Percentiles rank a stretch among this genome's conserved stretches.
These are phyloP conservation scores for Drosophila insularis DNA, from an alignment of 1,140 invertebrate genomes.

Conservation along the genomic window DNA sequence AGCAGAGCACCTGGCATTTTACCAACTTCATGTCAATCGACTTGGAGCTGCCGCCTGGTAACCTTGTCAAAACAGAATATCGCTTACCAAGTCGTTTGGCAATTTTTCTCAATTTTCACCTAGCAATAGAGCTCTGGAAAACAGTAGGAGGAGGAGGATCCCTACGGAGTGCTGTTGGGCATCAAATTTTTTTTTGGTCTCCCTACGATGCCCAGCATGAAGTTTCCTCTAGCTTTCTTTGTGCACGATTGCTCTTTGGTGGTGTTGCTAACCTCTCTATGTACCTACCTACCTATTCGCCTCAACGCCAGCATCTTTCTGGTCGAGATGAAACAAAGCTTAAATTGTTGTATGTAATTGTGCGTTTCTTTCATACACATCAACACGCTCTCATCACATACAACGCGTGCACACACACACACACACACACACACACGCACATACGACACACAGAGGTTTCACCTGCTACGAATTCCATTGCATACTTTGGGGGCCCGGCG, in stretches of 20 bases:
- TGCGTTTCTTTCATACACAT: constrained; percentile 66
- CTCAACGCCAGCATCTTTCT: background rate
- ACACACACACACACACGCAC: constrained; percentile 34
- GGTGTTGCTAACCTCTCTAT: background rate
- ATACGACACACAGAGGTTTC: constrained; percentile 23
- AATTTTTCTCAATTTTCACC: constrained; percentile 79
- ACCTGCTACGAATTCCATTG: constrained; percentile 78
- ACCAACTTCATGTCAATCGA: constrained; percentile 37
- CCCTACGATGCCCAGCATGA: constrained; percentile 28
- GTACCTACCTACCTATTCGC: background rate
- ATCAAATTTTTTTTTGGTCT: constrained; percentile 59
- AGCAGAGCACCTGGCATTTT: constrained; percentile 52
- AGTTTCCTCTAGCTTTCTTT: constrained; percentile 18
- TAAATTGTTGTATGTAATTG: constrained; percentile 81
- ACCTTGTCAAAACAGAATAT: constrained; percentile 69
- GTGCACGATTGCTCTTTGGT: constrained; percentile 76
- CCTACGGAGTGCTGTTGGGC: constrained; percentile 31
- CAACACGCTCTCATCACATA: constrained; percentile 36
- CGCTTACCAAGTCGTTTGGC: constrained; percentile 79
- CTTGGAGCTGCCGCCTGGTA: constrained; percentile 20
- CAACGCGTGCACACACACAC: constrained; percentile 27
- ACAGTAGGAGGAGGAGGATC: constrained; percentile 28
- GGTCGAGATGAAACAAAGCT: constrained; percentile 66
- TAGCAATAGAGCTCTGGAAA: constrained; percentile 52
- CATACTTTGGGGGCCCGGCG: constrained; percentile 70